Evolutionary conservation across 2,797 vertebrate species (phyloP).

Genomic region (Labeo calbasu): DNA sequence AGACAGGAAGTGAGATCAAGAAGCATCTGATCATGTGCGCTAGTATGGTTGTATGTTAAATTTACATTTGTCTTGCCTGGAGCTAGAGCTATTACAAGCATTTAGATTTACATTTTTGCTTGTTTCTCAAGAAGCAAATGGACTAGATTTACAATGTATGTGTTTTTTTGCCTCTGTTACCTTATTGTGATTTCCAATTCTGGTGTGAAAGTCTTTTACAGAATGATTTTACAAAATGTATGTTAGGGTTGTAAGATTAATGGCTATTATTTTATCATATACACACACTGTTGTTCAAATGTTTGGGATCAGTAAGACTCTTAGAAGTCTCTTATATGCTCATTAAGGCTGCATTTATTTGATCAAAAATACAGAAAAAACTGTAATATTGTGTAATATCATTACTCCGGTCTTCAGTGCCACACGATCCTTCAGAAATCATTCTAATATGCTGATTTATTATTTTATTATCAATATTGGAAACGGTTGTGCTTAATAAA

Average conservation of each 20-base stretch:
- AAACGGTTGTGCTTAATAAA: background rate
- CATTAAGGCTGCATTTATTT: no score
- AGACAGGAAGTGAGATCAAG: slow-evolving; percentile 19
- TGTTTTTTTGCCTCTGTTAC: no score
- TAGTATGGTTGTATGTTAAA: background rate
- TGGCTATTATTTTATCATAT: background rate
- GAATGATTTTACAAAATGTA: background rate
- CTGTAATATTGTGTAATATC: background rate
- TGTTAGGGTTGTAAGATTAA: background rate
- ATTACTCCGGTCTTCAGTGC: background rate
- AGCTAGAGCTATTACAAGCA: background rate
- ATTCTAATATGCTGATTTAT: background rate
- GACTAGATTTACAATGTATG: background rate
- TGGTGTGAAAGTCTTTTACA: background rate
- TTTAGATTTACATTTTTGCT: background rate
- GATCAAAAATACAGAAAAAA: no score
- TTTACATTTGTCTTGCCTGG: background rate
- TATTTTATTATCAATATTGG: no score
- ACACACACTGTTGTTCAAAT: no score
- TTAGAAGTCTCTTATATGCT: no score
- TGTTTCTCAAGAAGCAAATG: background rate
- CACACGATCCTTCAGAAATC: background rate
- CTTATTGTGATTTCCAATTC: background rate
- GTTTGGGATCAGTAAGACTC: no score
- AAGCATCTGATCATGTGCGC: background rate